phyloP scores from a whole-genome alignment of 2,113 vertebrate species.

The Myodes glareolus region DNA sequence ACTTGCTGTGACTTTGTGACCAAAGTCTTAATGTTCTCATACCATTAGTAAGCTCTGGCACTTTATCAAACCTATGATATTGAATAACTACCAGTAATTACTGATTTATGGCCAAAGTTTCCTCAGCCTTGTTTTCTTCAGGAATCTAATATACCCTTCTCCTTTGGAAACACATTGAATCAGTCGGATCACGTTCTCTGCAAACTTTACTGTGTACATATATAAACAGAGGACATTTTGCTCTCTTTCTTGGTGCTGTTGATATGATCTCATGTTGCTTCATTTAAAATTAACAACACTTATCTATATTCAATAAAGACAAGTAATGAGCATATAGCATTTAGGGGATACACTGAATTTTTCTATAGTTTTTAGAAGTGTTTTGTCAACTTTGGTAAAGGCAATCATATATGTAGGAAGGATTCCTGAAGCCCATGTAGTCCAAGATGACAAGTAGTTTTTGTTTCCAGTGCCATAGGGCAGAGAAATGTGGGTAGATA shows the following conservation, averaged over 20 bases:
- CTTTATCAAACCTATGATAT: slow-evolving; percentile 75
- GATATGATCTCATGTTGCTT: not conserved
- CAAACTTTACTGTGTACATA: slow-evolving; percentile 36
- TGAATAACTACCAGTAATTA: slow-evolving; percentile 76
- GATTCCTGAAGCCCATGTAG: slow-evolving; percentile 30
- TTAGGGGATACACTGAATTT: not conserved
- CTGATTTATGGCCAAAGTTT: slow-evolving; percentile 76
- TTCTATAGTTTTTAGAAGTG: not conserved
- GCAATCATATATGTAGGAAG: not conserved
- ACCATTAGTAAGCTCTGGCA: slow-evolving; percentile 75
- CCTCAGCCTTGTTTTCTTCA: slow-evolving; percentile 64
- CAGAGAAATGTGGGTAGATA: not conserved
- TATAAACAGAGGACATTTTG: slow-evolving; percentile 50
- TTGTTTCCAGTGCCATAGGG: not conserved
- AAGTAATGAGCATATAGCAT: not conserved
- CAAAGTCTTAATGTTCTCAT: slow-evolving; percentile 76
- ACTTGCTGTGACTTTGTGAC: slow-evolving; percentile 75
- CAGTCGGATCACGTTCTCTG: slow-evolving; percentile 55
- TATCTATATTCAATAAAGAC: not conserved
- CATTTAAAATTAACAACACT: not conserved
- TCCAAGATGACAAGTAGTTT: not conserved
- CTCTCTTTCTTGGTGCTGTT: slow-evolving; percentile 34
- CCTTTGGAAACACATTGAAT: slow-evolving; percentile 66
- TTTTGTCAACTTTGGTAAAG: slow-evolving; percentile 29
- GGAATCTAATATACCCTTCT: slow-evolving; percentile 63